Evolutionary conservation across 2,113 vertebrate species (phyloP).

Genomic region (Tachysurus vachellii): DNA sequence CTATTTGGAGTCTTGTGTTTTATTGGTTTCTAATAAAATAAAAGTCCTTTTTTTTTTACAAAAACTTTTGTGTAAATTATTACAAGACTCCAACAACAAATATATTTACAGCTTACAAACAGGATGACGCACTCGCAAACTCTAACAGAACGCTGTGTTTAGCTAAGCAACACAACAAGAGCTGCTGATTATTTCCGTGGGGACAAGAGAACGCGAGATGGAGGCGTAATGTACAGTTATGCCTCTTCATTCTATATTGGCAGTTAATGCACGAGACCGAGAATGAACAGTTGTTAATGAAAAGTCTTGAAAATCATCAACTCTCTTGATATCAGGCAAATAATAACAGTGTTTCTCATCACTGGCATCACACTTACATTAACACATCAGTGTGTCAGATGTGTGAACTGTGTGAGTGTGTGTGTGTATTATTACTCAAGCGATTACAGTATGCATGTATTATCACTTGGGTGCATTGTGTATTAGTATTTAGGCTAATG

Average conservation of each 20-base stretch:
- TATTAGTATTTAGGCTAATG: neutral
- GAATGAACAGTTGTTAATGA: neutral
- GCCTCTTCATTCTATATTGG: neutral
- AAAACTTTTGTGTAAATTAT: neutral
- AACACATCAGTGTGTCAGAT: neutral
- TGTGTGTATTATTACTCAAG: neutral
- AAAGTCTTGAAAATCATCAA: neutral
- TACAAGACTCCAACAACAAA: neutral
- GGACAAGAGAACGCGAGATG: neutral
- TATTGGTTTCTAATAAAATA: neutral
- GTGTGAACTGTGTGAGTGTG: neutral
- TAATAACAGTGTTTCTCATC: neutral
- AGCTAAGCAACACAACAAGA: neutral
- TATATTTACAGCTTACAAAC: neutral
- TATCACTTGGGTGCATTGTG: neutral
- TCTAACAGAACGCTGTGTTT: neutral
- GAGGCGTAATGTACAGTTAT: constrained; percentile 1
- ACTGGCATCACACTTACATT: neutral
- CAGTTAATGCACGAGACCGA: neutral
- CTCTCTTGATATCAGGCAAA: neutral
- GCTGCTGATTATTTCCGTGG: neutral
- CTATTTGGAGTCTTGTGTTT: neutral
- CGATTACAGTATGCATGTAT: neutral
- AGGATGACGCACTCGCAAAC: neutral
- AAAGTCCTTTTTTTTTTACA: neutral